Evolutionary conservation across 2,113 vertebrate genomes (phyloP).

Genomic region (Gymnobelideus leadbeateri): DNA sequence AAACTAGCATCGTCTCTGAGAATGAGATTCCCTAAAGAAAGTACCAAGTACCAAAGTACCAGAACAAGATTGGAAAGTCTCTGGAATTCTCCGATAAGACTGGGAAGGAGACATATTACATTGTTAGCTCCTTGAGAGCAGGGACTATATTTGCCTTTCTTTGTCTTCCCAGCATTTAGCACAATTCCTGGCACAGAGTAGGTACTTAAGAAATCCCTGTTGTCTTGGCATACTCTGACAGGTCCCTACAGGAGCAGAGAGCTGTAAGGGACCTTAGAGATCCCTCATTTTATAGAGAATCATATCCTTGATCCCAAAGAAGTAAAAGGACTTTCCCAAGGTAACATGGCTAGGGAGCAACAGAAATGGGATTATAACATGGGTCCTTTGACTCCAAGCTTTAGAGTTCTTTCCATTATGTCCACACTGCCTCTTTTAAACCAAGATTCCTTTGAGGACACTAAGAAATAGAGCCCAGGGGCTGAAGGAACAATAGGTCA

Average conservation of each 20-base stretch:
- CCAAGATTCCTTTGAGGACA: neutral
- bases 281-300: neutral
- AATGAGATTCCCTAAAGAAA: neutral
- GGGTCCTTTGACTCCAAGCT: neutral
- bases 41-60: no score
- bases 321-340: neutral
- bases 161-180: neutral
- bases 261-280: neutral
- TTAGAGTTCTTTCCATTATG: neutral
- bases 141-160: neutral
- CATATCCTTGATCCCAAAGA: neutral
- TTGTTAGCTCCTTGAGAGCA: neutral
- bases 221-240: neutral
- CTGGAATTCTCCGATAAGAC: neutral
- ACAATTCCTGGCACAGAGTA: accelerated
- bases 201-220: neutral
- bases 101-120: neutral
- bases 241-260: neutral
- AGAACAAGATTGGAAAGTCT: accelerated
- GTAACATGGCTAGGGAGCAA: neutral
- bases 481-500: neutral
- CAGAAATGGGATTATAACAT: neutral
- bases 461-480: neutral
- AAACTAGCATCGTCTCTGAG: neutral
- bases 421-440: neutral